These are phyloP conservation scores for Turritopsis rubra DNA, from an alignment of 30 jellyfish, hydroid and myxozoan genomes.

Conservation along the genomic window DNA sequence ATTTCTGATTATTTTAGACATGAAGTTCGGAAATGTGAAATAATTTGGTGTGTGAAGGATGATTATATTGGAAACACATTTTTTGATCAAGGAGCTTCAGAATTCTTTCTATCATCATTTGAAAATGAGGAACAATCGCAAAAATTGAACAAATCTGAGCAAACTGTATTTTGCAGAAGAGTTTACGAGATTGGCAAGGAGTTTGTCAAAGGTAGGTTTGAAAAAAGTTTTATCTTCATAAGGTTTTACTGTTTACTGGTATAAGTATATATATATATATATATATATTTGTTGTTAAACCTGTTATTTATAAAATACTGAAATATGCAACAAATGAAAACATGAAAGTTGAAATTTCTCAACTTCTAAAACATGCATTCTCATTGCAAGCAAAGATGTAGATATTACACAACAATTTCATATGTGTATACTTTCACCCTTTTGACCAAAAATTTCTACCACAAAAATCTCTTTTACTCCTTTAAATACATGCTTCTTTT, in stretches of 20 bases:
- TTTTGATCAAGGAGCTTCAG: constrained; percentile 85
- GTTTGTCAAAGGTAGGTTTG: constrained; percentile 1
- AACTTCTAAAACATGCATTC: no score
- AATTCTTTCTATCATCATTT: constrained; percentile 51
- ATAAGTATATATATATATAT: no score
- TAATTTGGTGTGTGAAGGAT: constrained; percentile 78
- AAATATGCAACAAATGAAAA: no score
- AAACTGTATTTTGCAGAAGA: constrained; percentile 46
- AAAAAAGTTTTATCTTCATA: not conserved
- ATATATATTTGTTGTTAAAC: no score
- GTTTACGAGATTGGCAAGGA: constrained; percentile 10
- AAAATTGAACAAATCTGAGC: constrained; percentile 1
- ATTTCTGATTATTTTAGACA: constrained; percentile 38
- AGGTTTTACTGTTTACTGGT: not conserved
- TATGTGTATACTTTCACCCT: no score
- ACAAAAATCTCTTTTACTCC: no score
- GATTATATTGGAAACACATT: constrained; percentile 71
- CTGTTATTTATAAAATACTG: no score
- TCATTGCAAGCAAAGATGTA: no score
- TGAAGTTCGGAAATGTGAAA: constrained; percentile 64
- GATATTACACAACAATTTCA: no score
- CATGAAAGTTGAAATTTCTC: no score
- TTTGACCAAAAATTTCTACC: no score
- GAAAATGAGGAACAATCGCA: constrained; percentile 19
- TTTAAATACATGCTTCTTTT: not conserved